These are phyloP conservation scores for Echinarachnius parma DNA, from an alignment of 53 echinoderm and acorn worm genomes.

Conservation along the genomic window DNA sequence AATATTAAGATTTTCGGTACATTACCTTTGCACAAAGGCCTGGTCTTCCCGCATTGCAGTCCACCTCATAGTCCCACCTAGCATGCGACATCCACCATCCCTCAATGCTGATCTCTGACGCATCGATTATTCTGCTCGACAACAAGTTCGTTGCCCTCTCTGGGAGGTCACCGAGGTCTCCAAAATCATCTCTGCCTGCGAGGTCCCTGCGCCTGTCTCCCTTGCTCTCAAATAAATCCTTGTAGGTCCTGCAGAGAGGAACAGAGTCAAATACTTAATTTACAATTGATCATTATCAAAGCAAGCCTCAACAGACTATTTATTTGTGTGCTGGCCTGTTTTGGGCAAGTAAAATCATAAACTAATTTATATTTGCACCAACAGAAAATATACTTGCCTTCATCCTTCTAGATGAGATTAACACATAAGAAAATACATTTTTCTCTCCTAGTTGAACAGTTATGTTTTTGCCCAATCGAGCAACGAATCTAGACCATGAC, in stretches of 20 bases:
- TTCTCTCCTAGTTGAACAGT: no score
- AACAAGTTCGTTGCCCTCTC: conserved; percentile 21
- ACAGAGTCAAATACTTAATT: neutral
- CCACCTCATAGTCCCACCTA: conserved; percentile 79
- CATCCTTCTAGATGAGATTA: no score
- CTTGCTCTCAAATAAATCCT: conserved; percentile 18
- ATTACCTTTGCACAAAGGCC: conserved; percentile 85
- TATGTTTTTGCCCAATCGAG: no score
- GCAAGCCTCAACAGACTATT: no score
- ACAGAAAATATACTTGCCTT: no score
- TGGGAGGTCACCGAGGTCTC: conserved; percentile 22
- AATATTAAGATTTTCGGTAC: no score
- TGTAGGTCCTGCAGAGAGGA: conserved; percentile 16
- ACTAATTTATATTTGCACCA: no score
- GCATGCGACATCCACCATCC: conserved; percentile 99
- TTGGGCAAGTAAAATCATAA: neutral
- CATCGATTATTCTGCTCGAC: conserved; percentile 29
- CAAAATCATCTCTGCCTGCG: conserved; percentile 21
- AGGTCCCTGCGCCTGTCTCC: neutral
- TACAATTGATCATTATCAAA: neutral
- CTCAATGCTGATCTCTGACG: conserved; percentile 36
- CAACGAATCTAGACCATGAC: no score
- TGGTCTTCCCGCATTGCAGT: conserved; percentile 72
- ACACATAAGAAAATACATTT: no score
- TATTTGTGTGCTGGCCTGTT: no score